Evolutionary conservation across 2,797 vertebrate genomes (phyloP).

Genomic region (Triplophysa yarkandensis): DNA sequence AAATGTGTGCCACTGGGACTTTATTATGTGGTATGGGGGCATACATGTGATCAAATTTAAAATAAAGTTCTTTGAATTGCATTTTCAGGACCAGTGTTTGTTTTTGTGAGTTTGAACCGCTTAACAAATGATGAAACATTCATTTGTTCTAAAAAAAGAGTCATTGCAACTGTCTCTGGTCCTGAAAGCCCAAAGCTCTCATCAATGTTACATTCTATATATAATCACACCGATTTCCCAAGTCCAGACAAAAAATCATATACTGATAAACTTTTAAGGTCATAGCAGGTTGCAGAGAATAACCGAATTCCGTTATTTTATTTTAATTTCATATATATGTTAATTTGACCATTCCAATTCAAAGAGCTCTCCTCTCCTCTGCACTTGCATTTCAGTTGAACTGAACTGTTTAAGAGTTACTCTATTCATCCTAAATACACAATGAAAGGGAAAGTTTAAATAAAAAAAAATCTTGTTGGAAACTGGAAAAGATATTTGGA

Average conservation of each 20-base stretch:
- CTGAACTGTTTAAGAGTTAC: background rate
- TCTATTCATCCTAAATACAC: no score
- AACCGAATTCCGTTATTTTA: background rate
- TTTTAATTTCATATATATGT: conserved; percentile 34
- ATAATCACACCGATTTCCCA: background rate
- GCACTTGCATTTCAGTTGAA: background rate
- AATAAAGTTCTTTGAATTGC: conserved; percentile 25
- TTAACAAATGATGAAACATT: background rate
- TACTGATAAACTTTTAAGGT: no score
- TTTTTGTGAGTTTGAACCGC: background rate
- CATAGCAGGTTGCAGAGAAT: background rate
- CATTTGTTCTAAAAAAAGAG: no score
- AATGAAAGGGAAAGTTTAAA: no score
- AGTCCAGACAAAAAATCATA: background rate
- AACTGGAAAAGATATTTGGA: no score
- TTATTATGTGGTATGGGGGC: conserved; percentile 14
- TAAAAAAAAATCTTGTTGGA: no score
- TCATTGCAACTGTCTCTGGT: background rate
- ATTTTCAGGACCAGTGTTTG: conserved; percentile 1
- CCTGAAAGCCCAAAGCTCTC: background rate
- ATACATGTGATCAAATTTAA: background rate
- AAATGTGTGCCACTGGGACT: background rate
- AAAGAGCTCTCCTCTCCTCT: background rate
- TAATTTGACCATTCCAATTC: background rate
- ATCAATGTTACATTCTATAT: no score